A percentile compares a stretch with the other conserved stretches of the same genome.
Conservation (phyloP, 1,140 invertebrate species). For the Apis mellifera region Amel_HAv3.1 CM009943.2:3138501-3139000, state of each 20-base stretch:
- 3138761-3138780: conserved; percentile 51
- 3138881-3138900: too few species aligned
- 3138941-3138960: too few species aligned
- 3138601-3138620: conserved; percentile 69
- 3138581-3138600: conserved; percentile 51
- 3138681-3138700: conserved; percentile 70
- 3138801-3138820: too few species aligned
- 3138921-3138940: not conserved
- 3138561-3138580: too few species aligned
- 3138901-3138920: not conserved
- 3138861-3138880: not conserved
- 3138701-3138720: conserved; percentile 61
- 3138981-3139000: too few species aligned
- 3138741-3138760: conserved; percentile 25
- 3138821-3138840: too few species aligned
- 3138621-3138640: conserved; percentile 68
- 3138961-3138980: too few species aligned
- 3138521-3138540: not conserved
- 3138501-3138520: conserved; percentile 6
- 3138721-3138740: conserved; percentile 37
- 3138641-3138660: conserved; percentile 67
- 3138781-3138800: conserved; percentile 45
- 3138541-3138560: not conserved
- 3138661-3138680: conserved; percentile 67
- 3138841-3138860: too few species aligned